These are phyloP conservation scores for Bhutanitis thaidina DNA, from an alignment of 2,888 invertebrate species.

Conservation along the genomic window DNA sequence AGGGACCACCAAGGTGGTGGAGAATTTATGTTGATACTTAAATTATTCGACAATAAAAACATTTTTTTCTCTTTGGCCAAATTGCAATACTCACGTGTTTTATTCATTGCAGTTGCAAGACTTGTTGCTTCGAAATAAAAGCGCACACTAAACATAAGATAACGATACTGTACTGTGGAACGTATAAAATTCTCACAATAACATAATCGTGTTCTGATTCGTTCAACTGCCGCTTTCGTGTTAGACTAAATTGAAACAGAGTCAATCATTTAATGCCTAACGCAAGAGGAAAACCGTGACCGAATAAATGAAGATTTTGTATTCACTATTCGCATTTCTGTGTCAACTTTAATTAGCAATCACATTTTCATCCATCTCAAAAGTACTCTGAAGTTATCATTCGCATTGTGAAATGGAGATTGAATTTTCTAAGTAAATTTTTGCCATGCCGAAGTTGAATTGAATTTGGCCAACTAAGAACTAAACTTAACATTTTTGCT, in stretches of 20 bases:
- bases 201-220: slow-evolving; percentile 74
- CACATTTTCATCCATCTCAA: slow-evolving; percentile 71
- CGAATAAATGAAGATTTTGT: slow-evolving; percentile 75
- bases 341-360: slow-evolving; percentile 79
- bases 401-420: slow-evolving; percentile 51
- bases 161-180: slow-evolving; percentile 57
- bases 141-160: slow-evolving; percentile 62
- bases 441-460: slow-evolving; percentile 49
- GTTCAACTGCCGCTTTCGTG: slow-evolving; percentile 74
- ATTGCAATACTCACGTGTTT: slow-evolving; percentile 63
- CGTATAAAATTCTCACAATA: slow-evolving; percentile 75
- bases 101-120: slow-evolving; percentile 69
- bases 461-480: slow-evolving; percentile 49
- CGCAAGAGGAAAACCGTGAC: slow-evolving; percentile 73
- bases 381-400: slow-evolving; percentile 59
- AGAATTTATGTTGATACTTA: slow-evolving; percentile 27
- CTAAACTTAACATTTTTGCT: slow-evolving; percentile 41
- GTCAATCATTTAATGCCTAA: slow-evolving; percentile 77
- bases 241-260: slow-evolving; percentile 78
- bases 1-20: slow-evolving; percentile 59
- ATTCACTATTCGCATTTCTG: slow-evolving; percentile 73
- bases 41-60: slow-evolving; percentile 24
- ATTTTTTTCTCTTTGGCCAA: slow-evolving; percentile 24
- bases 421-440: slow-evolving; percentile 64
- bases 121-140: slow-evolving; percentile 58